Conservation (phyloP, 2,888 invertebrate species). For the Cyrtodaria siliqua region DNA sequence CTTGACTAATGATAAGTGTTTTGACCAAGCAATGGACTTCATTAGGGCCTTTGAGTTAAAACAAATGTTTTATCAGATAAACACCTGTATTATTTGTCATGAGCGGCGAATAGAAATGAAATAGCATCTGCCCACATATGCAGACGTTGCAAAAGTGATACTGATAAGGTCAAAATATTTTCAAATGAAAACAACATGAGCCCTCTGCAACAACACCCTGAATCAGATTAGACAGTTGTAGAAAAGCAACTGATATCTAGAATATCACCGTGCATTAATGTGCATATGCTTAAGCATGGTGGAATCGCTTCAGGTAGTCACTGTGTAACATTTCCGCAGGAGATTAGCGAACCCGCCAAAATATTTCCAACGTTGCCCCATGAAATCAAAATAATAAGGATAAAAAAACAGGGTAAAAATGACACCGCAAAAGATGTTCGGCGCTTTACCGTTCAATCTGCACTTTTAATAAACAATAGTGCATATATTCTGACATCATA, state of each 20-base stretch:
- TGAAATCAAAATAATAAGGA: slow-evolving; percentile 41
- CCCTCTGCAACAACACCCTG: slow-evolving; percentile 1
- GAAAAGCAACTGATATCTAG: slow-evolving; percentile 32
- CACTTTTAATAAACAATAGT: slow-evolving; percentile 47
- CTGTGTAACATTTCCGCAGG: slow-evolving; percentile 59
- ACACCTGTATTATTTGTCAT: slow-evolving; percentile 7
- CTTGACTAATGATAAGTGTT: background rate
- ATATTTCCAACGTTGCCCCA: slow-evolving; percentile 33
- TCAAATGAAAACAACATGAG: slow-evolving; percentile 49
- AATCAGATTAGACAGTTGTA: slow-evolving; percentile 33
- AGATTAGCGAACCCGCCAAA: slow-evolving; percentile 46
- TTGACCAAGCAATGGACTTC: slow-evolving; percentile 27
- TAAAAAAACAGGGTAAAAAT: slow-evolving; percentile 45
- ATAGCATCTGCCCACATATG: background rate
- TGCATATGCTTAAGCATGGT: slow-evolving; percentile 54
- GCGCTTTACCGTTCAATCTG: background rate
- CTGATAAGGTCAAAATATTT: slow-evolving; percentile 33
- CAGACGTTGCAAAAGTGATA: background rate
- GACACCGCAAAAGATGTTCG: slow-evolving; percentile 42
- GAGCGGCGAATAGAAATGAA: slow-evolving; percentile 13
- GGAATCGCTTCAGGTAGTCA: slow-evolving; percentile 57
- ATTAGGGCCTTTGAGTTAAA: slow-evolving; percentile 30
- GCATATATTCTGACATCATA: slow-evolving; percentile 41
- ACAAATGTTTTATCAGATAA: slow-evolving; percentile 29
- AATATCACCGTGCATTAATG: slow-evolving; percentile 25